These are phyloP conservation scores for Malurus cyaneus DNA, from an alignment of 2,113 vertebrate genomes.

Conservation along the genomic window DNA sequence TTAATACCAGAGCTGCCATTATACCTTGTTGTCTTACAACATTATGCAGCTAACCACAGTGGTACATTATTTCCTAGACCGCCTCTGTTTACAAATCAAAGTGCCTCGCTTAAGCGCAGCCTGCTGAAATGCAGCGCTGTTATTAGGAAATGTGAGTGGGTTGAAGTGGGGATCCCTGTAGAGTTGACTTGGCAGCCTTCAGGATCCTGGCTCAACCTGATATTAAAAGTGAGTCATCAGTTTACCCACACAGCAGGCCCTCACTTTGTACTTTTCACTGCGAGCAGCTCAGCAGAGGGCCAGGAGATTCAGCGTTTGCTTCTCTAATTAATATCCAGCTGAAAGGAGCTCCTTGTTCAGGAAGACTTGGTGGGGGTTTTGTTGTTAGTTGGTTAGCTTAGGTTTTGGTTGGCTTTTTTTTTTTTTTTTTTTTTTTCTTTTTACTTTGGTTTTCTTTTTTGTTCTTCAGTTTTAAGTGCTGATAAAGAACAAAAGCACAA, in stretches of 20 bases:
- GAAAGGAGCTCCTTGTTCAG: slow-evolving; percentile 65
- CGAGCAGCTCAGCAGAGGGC: slow-evolving; percentile 54
- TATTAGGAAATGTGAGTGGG: slow-evolving; percentile 83
- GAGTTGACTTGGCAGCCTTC: slow-evolving; percentile 77
- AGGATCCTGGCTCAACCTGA: slow-evolving; percentile 75
- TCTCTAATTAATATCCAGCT: slow-evolving; percentile 71
- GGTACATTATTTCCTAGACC: slow-evolving; percentile 36
- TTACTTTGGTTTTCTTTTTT: not conserved
- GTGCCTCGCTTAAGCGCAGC: slow-evolving; percentile 51
- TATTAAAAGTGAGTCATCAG: slow-evolving; percentile 84
- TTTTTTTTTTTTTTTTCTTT: not conserved
- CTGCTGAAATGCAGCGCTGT: slow-evolving; percentile 69
- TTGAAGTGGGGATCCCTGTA: slow-evolving; percentile 76
- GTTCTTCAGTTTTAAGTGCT: not conserved
- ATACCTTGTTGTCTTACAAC: not conserved
- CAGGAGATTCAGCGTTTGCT: slow-evolving; percentile 36
- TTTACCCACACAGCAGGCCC: slow-evolving; percentile 80
- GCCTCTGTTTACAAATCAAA: slow-evolving; percentile 76
- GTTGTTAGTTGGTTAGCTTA: not conserved
- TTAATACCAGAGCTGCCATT: not conserved
- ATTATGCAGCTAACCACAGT: not conserved
- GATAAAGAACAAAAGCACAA: slow-evolving; percentile 2
- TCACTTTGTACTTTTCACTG: slow-evolving; percentile 73
- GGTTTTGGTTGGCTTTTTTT: not conserved
- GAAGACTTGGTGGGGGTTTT: not conserved